These are phyloP conservation scores for Lasioglossum lativentre DNA, from an alignment of 2,888 invertebrate genomes.

Conservation along the genomic window DNA sequence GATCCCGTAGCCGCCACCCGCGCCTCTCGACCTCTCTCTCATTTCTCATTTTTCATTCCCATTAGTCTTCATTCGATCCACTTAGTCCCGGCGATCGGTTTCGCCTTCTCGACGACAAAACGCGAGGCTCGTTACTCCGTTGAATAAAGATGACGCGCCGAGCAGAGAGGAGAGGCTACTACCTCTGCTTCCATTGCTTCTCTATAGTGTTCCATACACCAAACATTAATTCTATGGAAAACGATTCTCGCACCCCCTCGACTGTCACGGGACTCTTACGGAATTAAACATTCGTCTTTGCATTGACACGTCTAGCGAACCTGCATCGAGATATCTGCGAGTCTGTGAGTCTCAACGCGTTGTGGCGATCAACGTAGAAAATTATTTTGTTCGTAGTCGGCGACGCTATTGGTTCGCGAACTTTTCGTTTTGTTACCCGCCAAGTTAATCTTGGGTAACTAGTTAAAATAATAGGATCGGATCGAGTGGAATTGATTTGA, in stretches of 20 bases:
- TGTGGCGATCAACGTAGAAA: too few relatives aligned
- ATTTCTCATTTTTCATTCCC: constrained; percentile 61
- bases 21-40: constrained; percentile 4
- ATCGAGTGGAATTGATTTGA: too few relatives aligned
- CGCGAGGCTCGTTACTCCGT: constrained; percentile 58
- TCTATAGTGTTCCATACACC: neutral
- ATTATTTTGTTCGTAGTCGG: too few relatives aligned
- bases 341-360: too few relatives aligned
- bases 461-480: too few relatives aligned
- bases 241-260: neutral
- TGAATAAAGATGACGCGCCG: constrained; percentile 62
- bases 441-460: too few relatives aligned
- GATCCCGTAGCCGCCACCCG: constrained; percentile 3
- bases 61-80: constrained; percentile 65
- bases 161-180: constrained; percentile 2
- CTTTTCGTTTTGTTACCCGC: too few relatives aligned
- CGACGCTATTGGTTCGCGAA: too few relatives aligned
- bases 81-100: constrained; percentile 59
- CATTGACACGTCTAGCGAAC: neutral
- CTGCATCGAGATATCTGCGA: neutral
- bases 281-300: neutral
- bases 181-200: neutral
- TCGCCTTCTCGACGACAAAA: constrained; percentile 60
- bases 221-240: neutral
- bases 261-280: neutral